A percentile compares a stretch with the other conserved stretches of the same genome.
phyloP scores from a whole-genome alignment of 2,113 vertebrate genomes.

The Melospiza melodia region DNA sequence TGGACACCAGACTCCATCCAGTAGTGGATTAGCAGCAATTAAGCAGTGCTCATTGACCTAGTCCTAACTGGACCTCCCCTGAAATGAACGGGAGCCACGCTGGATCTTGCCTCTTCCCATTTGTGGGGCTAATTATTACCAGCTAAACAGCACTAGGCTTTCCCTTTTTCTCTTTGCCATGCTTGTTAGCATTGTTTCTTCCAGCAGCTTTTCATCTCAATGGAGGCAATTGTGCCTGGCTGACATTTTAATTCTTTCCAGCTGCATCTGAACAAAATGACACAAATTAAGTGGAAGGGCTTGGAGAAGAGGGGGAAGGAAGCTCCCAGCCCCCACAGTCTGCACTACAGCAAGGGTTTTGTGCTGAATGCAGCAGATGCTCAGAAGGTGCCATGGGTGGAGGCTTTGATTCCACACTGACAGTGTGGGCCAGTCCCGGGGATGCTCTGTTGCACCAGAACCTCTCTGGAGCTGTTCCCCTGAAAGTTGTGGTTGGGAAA shows the following conservation, averaged over 20 bases:
- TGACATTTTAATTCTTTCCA: slow-evolving; percentile 73
- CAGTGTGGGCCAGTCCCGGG: rapidly evolving
- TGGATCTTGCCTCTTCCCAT: background rate
- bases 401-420: background rate
- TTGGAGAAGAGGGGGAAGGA: background rate
- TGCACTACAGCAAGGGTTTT: background rate
- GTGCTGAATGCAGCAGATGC: background rate
- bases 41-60: background rate
- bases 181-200: slow-evolving; percentile 58
- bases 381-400: background rate
- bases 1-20: background rate
- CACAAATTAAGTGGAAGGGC: slow-evolving; percentile 57
- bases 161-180: slow-evolving; percentile 39
- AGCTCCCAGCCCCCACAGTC: background rate
- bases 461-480: background rate
- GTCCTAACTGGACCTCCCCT: slow-evolving; percentile 23
- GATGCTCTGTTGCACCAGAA: background rate
- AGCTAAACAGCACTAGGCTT: slow-evolving; percentile 49
- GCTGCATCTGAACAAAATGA: slow-evolving; percentile 55
- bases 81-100: background rate
- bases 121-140: slow-evolving; percentile 41
- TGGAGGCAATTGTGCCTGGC: slow-evolving; percentile 51
- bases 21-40: background rate
- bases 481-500: rapidly evolving
- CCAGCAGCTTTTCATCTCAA: slow-evolving; percentile 64